Evolutionary conservation across 2,113 vertebrate genomes (phyloP).

Genomic region (Sphaerodactylus townsendi): DNA sequence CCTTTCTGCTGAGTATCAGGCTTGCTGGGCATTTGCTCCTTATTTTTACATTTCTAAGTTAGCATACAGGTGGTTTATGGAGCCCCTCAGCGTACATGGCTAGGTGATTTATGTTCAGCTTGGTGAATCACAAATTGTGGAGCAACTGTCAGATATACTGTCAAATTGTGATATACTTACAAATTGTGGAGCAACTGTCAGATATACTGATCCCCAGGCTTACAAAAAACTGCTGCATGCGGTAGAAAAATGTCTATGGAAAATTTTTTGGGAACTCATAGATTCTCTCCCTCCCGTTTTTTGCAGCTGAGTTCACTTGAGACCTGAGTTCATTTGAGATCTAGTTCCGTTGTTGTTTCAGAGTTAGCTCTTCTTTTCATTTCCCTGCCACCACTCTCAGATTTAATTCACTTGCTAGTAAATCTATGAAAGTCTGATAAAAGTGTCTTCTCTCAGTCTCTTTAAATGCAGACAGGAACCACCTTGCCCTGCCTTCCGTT

Average conservation of each 20-base stretch:
- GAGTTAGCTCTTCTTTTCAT: not conserved
- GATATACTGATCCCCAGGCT: not conserved
- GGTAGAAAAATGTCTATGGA: slow-evolving; percentile 24
- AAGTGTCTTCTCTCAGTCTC: not conserved
- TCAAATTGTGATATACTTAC: too few species aligned
- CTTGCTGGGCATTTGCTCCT: not conserved
- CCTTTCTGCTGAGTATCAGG: too few species aligned
- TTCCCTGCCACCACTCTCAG: not conserved
- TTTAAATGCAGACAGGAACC: not conserved
- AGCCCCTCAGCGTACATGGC: not conserved
- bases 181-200: fast-evolving
- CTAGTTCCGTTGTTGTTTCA: slow-evolving; percentile 20
- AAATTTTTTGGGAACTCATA: not conserved
- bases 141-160: not conserved
- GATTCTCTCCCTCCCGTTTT: not conserved
- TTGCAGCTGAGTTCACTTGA: too few species aligned
- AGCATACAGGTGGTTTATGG: not conserved
- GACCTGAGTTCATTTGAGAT: slow-evolving; percentile 11
- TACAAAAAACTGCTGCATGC: slow-evolving; percentile 28
- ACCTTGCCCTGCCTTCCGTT: too few species aligned
- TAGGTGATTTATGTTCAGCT: not conserved
- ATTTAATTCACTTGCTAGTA: not conserved
- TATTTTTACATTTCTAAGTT: not conserved
- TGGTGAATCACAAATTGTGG: not conserved
- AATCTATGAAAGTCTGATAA: slow-evolving; percentile 25